Evolutionary conservation across 1,140 invertebrate genomes (phyloP).

Genomic region (Platyura marginata): DNA sequence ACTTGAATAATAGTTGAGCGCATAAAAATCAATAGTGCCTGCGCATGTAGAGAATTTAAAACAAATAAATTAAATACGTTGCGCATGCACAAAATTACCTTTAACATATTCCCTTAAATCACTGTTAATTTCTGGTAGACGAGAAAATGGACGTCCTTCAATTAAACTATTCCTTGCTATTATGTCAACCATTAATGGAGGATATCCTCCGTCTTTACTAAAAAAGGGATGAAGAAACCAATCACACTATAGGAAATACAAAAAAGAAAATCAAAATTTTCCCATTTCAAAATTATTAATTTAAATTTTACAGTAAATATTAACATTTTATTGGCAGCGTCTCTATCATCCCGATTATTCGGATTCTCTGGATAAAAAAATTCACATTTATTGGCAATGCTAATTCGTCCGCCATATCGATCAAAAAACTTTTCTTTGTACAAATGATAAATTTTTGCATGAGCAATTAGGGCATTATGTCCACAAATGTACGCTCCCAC

Average conservation of each 20-base stretch:
- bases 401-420: constrained; percentile 23
- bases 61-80: not conserved
- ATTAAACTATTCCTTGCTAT: constrained; percentile 30
- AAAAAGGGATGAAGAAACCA: constrained; percentile 45
- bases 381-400: constrained; percentile 29
- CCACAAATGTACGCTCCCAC: constrained; percentile 28
- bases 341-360: constrained; percentile 12
- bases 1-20: constrained; percentile 37
- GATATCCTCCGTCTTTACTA: constrained; percentile 37
- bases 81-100: constrained; percentile 6
- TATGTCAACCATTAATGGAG: constrained; percentile 31
- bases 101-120: constrained; percentile 26
- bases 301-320: constrained; percentile 27
- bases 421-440: constrained; percentile 21
- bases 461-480: constrained; percentile 31
- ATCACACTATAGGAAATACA: constrained; percentile 28
- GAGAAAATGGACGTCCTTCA: constrained; percentile 29
- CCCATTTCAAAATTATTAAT: not conserved
- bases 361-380: constrained; percentile 28
- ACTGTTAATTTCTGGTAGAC: constrained; percentile 29
- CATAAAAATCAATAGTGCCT: constrained; percentile 32
- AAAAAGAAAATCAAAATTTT: not conserved
- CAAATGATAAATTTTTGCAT: constrained; percentile 29
- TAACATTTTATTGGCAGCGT: constrained; percentile 25
- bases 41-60: constrained; percentile 26